A percentile compares a stretch with the other conserved stretches of the same genome.
These are phyloP conservation scores for Heliconius himera DNA, from an alignment of 1,140 invertebrate species.

Conservation along the genomic window DNA sequence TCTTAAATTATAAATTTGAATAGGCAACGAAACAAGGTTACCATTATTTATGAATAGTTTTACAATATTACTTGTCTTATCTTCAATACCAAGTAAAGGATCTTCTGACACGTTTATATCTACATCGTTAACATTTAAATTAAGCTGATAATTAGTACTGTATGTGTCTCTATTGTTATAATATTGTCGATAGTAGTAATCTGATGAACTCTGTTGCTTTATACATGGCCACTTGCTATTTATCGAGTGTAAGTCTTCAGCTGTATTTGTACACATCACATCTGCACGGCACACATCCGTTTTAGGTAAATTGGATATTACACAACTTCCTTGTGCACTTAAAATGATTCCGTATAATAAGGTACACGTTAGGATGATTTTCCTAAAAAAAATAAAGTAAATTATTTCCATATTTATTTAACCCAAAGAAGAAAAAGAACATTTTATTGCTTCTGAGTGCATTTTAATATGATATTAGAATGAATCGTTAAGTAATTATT, in stretches of 20 bases:
- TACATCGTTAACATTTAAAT: neutral
- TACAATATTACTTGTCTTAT: slow-evolving; percentile 9
- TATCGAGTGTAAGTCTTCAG: neutral
- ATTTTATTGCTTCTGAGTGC: too few relatives aligned
- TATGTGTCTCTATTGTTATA: slow-evolving; percentile 6
- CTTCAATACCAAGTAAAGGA: slow-evolving; percentile 17
- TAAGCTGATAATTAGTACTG: slow-evolving; percentile 15
- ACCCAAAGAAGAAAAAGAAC: too few relatives aligned
- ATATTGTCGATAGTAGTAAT: neutral
- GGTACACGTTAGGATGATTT: neutral
- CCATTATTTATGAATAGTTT: slow-evolving; percentile 13
- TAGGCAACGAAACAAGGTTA: slow-evolving; percentile 13
- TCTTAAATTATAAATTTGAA: neutral
- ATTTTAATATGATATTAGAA: too few relatives aligned
- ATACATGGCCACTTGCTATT: neutral
- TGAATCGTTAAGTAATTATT: too few relatives aligned
- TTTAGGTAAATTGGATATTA: slow-evolving; percentile 9
- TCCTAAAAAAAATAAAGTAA: too few relatives aligned
- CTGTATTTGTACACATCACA: neutral
- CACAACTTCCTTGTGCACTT: neutral
- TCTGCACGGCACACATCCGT: slow-evolving; percentile 1
- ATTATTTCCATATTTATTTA: too few relatives aligned
- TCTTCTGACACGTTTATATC: slow-evolving; percentile 7
- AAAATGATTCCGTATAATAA: neutral
- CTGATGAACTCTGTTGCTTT: neutral